phyloP scores from a whole-genome alignment of 2,797 vertebrate genomes.

The Acipenser ruthenus region DNA sequence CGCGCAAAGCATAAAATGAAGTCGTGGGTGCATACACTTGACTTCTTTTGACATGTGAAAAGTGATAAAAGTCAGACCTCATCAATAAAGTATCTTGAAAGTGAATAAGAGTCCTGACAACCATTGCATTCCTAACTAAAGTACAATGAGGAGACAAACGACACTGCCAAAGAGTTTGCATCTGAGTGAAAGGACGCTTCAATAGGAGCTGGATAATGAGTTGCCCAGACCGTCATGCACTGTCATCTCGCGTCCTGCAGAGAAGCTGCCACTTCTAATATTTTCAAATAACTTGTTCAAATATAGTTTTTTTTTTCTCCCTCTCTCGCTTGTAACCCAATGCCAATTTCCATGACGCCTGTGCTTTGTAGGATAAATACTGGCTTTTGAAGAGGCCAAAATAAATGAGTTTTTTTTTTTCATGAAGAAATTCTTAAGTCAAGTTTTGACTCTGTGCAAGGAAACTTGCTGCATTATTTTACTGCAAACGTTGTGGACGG shows the following conservation, averaged over 20 bases:
- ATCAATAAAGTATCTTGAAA: slow-evolving; percentile 65
- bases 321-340: slow-evolving; percentile 10
- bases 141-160: slow-evolving; percentile 73
- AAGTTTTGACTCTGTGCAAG: neutral
- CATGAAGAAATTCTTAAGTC: slow-evolving; percentile 18
- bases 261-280: slow-evolving; percentile 51
- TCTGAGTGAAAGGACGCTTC: slow-evolving; percentile 62
- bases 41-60: slow-evolving; percentile 70
- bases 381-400: slow-evolving; percentile 12
- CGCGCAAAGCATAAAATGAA: slow-evolving; percentile 59
- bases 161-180: slow-evolving; percentile 61
- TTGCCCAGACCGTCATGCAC: slow-evolving; percentile 65
- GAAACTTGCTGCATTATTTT: too few species aligned
- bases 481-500: too few species aligned
- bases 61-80: slow-evolving; percentile 66
- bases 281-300: slow-evolving; percentile 27
- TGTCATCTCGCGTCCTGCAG: slow-evolving; percentile 61
- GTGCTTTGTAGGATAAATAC: slow-evolving; percentile 15
- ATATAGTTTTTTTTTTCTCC: slow-evolving; percentile 6
- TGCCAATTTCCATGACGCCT: slow-evolving; percentile 12
- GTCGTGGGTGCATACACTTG: slow-evolving; percentile 61
- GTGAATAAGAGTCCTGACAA: slow-evolving; percentile 60
- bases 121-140: slow-evolving; percentile 62
- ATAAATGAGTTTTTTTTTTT: slow-evolving; percentile 9
- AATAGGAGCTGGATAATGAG: slow-evolving; percentile 72